These are phyloP conservation scores for Sericinus montela DNA, from an alignment of 2,888 invertebrate genomes.

Conservation along the genomic window DNA sequence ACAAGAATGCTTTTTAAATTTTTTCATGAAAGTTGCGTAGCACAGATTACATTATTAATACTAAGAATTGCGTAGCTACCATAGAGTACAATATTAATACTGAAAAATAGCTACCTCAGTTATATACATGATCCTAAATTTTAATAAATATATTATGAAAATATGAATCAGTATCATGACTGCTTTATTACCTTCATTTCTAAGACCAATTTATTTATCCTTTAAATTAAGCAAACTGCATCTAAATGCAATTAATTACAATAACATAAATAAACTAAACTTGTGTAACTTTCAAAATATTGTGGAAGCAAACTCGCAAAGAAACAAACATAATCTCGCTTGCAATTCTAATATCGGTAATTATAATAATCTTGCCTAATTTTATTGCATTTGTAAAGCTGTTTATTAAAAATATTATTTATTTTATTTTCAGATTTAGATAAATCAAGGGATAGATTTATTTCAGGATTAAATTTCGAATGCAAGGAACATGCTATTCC, in stretches of 20 bases:
- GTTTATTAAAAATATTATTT: too few relatives aligned
- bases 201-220: conserved; percentile 9
- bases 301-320: not conserved
- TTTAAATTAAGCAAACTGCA: not conserved
- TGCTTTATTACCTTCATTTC: not conserved
- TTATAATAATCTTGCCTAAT: too few relatives aligned
- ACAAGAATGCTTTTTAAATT: too few relatives aligned
- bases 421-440: conserved; percentile 33
- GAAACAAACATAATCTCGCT: not conserved
- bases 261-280: not conserved
- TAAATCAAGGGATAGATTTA: conserved; percentile 49
- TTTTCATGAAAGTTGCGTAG: too few relatives aligned
- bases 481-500: conserved; percentile 74
- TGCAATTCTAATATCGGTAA: not conserved
- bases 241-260: not conserved
- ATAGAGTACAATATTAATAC: too few relatives aligned
- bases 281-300: not conserved
- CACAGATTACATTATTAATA: too few relatives aligned
- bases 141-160: too few relatives aligned
- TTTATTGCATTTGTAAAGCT: too few relatives aligned
- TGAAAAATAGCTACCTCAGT: too few relatives aligned
- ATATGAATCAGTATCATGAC: not conserved
- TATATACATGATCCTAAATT: too few relatives aligned
- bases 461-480: conserved; percentile 59
- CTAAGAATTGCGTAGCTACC: too few relatives aligned